Percentiles rank a stretch among this genome's conserved stretches.
phyloP scores from a whole-genome alignment of 1,140 invertebrate species.

The Stegodyphus mimosarum region DNA sequence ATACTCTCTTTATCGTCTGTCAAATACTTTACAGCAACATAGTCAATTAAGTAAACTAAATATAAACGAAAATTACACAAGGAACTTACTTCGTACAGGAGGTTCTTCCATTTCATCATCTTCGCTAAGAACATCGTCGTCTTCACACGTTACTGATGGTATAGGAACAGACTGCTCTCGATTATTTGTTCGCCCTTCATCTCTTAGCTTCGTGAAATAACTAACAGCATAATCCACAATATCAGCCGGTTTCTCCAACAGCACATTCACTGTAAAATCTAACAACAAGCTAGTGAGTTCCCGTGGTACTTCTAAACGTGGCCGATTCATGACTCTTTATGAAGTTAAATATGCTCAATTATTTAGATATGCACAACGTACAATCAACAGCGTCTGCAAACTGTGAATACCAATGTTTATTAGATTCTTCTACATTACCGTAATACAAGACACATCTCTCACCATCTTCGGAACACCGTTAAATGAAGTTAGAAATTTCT shows the following conservation, averaged over 20 bases:
- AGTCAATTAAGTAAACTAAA: no score
- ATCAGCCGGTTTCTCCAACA: constrained; percentile 91
- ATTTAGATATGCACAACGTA: no score
- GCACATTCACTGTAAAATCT: constrained; percentile 95
- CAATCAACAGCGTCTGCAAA: neutral
- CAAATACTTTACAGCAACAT: no score
- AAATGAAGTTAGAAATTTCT: neutral
- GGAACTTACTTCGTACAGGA: constrained; percentile 45
- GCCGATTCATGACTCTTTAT: constrained; percentile 49
- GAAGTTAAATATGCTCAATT: no score
- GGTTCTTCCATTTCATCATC: constrained; percentile 53
- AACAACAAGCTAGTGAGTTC: constrained; percentile 92
- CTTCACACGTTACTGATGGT: constrained; percentile 41
- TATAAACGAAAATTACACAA: no score
- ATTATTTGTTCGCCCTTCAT: constrained; percentile 52
- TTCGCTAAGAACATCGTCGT: constrained; percentile 26
- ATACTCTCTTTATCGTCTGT: no score
- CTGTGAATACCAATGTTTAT: neutral
- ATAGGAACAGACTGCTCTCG: constrained; percentile 18
- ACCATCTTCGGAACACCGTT: neutral
- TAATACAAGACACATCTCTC: neutral
- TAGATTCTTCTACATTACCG: neutral
- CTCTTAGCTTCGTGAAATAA: constrained; percentile 82
- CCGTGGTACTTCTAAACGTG: constrained; percentile 77
- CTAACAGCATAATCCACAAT: constrained; percentile 91